Conservation (phyloP, 2,888 invertebrate species). For the Pseudoips prasinana region DNA sequence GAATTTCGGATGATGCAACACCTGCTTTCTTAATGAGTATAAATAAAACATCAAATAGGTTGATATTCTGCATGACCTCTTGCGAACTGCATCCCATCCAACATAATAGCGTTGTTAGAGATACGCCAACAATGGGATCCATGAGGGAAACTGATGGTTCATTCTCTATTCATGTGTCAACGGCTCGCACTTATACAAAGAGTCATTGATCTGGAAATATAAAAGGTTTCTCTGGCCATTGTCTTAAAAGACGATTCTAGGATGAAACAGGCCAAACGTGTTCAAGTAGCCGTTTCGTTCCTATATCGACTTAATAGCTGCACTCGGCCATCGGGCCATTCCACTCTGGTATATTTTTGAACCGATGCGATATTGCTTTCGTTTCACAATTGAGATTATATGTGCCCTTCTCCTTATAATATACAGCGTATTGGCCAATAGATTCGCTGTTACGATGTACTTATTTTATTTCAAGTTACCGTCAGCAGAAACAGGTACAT, state of each 20-base stretch:
- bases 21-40: constrained; percentile 25
- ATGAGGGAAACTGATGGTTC: constrained; percentile 54
- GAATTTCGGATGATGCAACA: constrained; percentile 17
- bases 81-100: constrained; percentile 19
- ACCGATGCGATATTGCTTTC: constrained; percentile 54
- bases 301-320: constrained; percentile 41
- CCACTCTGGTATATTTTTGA: constrained; percentile 47
- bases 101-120: constrained; percentile 30
- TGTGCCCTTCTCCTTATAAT: constrained; percentile 37
- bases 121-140: constrained; percentile 48
- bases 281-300: constrained; percentile 54
- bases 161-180: constrained; percentile 63
- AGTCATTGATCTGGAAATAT: constrained; percentile 69
- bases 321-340: constrained; percentile 34
- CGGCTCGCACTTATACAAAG: constrained; percentile 55
- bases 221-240: constrained; percentile 63
- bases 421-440: constrained; percentile 28
- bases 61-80: constrained; percentile 17
- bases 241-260: constrained; percentile 59
- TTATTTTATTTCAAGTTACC: constrained; percentile 18
- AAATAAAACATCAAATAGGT: constrained; percentile 19
- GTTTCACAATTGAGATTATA: constrained; percentile 50
- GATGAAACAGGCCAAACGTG: constrained; percentile 61
- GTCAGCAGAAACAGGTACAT: constrained; percentile 1
- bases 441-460: constrained; percentile 8